Base-by-base conservation (phyloP, 2,797 vertebrate genomes). In the Pangasius larnaudii region DNA sequence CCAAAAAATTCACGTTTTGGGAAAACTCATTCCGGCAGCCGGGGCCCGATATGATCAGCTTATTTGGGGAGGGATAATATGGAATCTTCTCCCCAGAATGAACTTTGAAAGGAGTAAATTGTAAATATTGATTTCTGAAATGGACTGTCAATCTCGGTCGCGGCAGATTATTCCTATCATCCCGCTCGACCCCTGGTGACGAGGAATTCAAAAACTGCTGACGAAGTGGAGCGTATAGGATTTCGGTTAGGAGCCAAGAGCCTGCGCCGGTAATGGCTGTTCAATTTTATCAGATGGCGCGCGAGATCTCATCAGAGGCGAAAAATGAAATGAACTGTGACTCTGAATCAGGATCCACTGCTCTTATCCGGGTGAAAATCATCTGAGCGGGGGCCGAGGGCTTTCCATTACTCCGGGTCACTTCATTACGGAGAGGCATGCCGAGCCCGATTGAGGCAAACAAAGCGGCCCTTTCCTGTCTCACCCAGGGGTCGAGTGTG, bases 71-170 rank as follows among this genome's bases (percentile, higher is more conserved):
- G 97, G 97, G 98, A 99, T 99, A 99, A 99, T 98, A 99, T 98
- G 97, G 98, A 98, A 98, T 99, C 98, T 97, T 99, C 98, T 97
- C 96, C 46, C 95, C 95, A 94, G 97, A 99, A 99, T 99, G 98
- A 99, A 99, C 98, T 99, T 99, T 99, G 98, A 99, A 99, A 99
- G 98, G 98, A 99, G 98, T 99, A 99, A 99, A 99, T 99, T 99
- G 99, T 99, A 99, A 99, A 99, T 99, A 99, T 99, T 99, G 99
- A 99, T 99, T 99, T 99, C 98, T 99, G 98, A 99, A 99, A 99
- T 99, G 98, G 99, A 99, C 97, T 99, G 99, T 99, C 99, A 99
- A 99, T 99, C 99, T 99, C 95, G 94, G 96, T 98, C 96, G 97
- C 97, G 92, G 92, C 96, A 98, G 98, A 98, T 99, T 99, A 99